These are phyloP conservation scores for Geopemphigus sp. DNA, from an alignment of 1,140 invertebrate species.

Conservation along the genomic window DNA sequence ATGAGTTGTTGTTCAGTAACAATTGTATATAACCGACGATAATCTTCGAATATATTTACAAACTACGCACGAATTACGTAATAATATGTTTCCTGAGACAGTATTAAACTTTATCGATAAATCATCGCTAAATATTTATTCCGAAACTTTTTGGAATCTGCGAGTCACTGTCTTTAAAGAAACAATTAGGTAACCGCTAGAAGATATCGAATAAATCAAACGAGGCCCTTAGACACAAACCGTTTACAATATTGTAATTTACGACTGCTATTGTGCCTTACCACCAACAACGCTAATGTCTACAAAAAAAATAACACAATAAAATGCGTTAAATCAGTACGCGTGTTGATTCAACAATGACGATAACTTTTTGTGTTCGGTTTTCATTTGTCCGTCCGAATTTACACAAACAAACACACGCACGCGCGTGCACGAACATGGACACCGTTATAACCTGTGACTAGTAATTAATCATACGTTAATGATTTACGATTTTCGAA, in stretches of 20 bases:
- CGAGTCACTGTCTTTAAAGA: constrained; percentile 18
- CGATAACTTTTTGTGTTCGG: not conserved
- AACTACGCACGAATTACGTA: not conserved
- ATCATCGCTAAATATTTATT: constrained; percentile 23
- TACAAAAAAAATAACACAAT: not conserved
- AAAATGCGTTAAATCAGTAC: not conserved
- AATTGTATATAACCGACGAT: not conserved
- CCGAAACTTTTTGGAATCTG: not conserved
- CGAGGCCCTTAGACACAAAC: not conserved
- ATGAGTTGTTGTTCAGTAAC: too few species aligned
- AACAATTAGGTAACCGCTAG: constrained; percentile 9
- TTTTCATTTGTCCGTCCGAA: not conserved
- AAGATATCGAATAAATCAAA: constrained; percentile 18
- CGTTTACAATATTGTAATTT: constrained; percentile 28
- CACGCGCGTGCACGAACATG: too few species aligned
- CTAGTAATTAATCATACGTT: not conserved
- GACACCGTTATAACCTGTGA: too few species aligned
- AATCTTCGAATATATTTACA: not conserved
- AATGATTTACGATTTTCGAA: not conserved
- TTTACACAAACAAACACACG: too few species aligned
- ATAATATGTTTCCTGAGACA: constrained; percentile 7
- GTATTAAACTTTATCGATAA: constrained; percentile 24
- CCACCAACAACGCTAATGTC: not conserved
- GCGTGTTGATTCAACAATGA: not conserved
- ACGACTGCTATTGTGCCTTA: not conserved